A percentile compares a stretch with the other conserved stretches of the same genome.
Conservation (phyloP, 2,113 vertebrate species). For the Aix galericulata region DNA sequence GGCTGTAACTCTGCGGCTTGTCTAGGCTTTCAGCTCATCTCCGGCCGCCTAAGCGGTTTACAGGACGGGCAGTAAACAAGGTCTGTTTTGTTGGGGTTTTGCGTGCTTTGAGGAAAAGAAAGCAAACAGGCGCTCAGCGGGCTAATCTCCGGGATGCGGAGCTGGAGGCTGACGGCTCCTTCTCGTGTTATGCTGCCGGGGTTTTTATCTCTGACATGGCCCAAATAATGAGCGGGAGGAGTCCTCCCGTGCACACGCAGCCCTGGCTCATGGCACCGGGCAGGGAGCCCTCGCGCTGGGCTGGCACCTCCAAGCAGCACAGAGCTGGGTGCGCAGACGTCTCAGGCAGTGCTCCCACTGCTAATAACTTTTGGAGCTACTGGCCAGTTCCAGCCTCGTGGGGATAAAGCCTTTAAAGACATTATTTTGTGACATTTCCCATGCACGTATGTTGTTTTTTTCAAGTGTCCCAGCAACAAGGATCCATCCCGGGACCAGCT, state of each 20-base stretch:
- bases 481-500: rapidly evolving
- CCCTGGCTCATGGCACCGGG: background rate
- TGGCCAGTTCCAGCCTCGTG: background rate
- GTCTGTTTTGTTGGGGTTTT: slow-evolving; percentile 45
- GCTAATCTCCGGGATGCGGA: background rate
- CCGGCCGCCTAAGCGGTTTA: slow-evolving; percentile 28
- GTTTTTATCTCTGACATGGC: background rate
- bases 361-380: background rate
- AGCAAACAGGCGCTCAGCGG: background rate
- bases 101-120: slow-evolving; percentile 44
- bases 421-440: no score
- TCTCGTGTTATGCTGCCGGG: background rate
- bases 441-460: background rate
- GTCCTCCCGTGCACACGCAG: rapidly evolving
- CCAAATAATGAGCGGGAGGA: rapidly evolving
- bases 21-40: slow-evolving; percentile 37
- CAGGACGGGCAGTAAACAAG: slow-evolving; percentile 42
- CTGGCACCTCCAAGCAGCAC: background rate
- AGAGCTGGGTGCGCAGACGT: background rate
- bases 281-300: rapidly evolving
- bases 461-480: background rate
- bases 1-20: slow-evolving; percentile 22
- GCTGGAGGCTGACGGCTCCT: slow-evolving; percentile 8
- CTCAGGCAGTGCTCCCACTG: background rate
- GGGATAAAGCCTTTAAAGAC: background rate